phyloP scores from a whole-genome alignment of 2,113 vertebrate species.

The Bufo gargarizans region DNA sequence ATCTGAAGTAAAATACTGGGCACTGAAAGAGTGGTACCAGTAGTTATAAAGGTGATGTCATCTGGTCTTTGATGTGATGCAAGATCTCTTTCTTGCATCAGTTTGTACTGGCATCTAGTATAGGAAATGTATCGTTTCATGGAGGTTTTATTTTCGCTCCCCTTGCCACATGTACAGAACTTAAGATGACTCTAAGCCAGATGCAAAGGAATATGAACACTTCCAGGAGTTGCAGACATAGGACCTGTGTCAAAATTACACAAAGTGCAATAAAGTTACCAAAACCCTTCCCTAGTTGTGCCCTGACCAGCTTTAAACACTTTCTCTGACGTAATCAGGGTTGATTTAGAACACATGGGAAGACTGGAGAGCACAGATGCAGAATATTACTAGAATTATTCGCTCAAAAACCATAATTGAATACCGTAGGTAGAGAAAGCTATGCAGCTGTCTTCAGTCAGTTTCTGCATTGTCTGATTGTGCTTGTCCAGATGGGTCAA shows the following conservation, averaged over 20 bases:
- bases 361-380: background rate
- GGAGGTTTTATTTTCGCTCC: background rate
- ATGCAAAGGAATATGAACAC: conserved; percentile 17
- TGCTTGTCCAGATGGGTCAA: background rate
- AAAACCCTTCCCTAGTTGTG: conserved; percentile 1
- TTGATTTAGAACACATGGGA: background rate
- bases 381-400: background rate
- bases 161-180: conserved; percentile 51
- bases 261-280: background rate
- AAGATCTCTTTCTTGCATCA: conserved; percentile 34
- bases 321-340: conserved; percentile 17
- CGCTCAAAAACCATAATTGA: background rate
- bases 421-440: background rate
- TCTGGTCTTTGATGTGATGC: conserved; percentile 36
- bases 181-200: background rate
- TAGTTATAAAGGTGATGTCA: conserved; percentile 36
- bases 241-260: conserved; percentile 10
- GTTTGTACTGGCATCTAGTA: conserved; percentile 1
- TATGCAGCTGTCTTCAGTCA: background rate
- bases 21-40: background rate
- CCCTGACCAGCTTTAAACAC: conserved; percentile 2
- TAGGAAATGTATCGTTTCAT: conserved; percentile 18
- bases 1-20: conserved; percentile 15
- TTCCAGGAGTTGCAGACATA: background rate
- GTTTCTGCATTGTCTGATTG: background rate